Evolutionary conservation across 2,888 invertebrate species (phyloP), one percentile per base, ranked within the genome.

Genomic region (Apodemia zela): DNA sequence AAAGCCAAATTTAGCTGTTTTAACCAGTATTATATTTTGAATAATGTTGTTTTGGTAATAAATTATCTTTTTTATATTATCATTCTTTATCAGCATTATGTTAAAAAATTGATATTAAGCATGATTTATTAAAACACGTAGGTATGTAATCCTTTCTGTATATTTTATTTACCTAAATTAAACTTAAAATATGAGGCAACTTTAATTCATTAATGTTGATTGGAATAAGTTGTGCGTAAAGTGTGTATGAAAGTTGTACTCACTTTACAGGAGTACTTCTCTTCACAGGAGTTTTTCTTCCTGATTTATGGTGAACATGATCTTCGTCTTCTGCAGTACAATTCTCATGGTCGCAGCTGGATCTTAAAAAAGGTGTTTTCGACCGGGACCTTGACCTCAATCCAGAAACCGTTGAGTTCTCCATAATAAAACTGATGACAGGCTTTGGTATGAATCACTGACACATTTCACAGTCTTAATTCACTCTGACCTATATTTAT

Each of bases 311-410:
- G 74, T 93, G 92, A 15, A 83, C 82, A 70, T 93, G 93, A 58
- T 93, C 93, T 38, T 89, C 93, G 58, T 81, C 81, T 68, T 93
- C 92, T 29, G 54, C 54, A 7, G 84, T 77, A 76, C 93, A 94
- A 70, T 85, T 87, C 77, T 94, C 94, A 70, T 84, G 92, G 78
- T 94, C 93, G 74, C 93, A 92, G 73, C 85, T 92, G 64, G 93
- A 93, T 69, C 92, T 87, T 72, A 93, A 80, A 77, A 94, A 94
- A 69, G 95, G 95, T 74, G 95, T 95, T 78, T 93, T 94, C 47
- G 95, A 95, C 72, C 95, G 93, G 73, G 95, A 95, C 87, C 95
- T 93, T 82, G 94, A 93, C 84, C 95, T 88, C 79, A 94, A 92
- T 84, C 93, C 93, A 72, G 88, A 85, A 75, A 84, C 85, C 67